Evolutionary conservation across 2,797 vertebrate genomes (phyloP).

Genomic region (Alosa sapidissima): DNA sequence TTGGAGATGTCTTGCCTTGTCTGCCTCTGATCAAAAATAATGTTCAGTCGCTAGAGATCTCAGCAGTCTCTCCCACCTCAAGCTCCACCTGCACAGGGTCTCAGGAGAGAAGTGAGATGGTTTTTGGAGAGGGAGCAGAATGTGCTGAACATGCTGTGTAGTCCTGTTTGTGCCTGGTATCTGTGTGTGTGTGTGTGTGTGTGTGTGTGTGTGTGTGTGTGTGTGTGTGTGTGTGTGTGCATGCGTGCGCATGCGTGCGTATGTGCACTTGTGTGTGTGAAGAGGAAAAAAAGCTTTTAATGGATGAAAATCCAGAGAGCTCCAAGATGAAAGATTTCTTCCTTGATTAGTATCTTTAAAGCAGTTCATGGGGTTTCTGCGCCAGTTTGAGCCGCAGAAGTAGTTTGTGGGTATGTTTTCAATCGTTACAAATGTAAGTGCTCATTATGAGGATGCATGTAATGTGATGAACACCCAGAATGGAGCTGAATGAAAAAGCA

Average conservation of each 20-base stretch:
- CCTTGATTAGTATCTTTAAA: slow-evolving; percentile 22
- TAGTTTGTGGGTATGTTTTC: background rate
- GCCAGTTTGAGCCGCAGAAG: background rate
- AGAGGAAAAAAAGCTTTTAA: slow-evolving; percentile 26
- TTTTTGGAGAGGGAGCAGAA: background rate
- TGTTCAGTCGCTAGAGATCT: background rate
- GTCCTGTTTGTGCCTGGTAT: slow-evolving; percentile 19
- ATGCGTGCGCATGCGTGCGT: background rate
- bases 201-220: slow-evolving; percentile 24
- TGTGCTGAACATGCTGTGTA: background rate
- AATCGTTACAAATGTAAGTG: background rate
- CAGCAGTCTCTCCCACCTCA: slow-evolving; percentile 8
- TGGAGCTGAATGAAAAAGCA: background rate
- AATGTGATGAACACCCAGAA: background rate
- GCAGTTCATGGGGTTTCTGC: background rate
- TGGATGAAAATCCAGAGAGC: slow-evolving; percentile 22
- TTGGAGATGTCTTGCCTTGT: background rate
- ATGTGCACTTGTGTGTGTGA: background rate
- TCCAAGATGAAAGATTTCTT: slow-evolving; percentile 18
- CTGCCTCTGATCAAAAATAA: slow-evolving; percentile 39
- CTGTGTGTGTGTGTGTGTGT: slow-evolving; percentile 10
- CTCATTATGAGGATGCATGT: background rate
- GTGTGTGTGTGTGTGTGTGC: slow-evolving; percentile 25
- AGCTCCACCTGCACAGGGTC: background rate
- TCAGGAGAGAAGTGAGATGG: background rate